Base-by-base conservation (phyloP, 2,888 invertebrate genomes). In the Ashinkailepas kermadecensis region DNA sequence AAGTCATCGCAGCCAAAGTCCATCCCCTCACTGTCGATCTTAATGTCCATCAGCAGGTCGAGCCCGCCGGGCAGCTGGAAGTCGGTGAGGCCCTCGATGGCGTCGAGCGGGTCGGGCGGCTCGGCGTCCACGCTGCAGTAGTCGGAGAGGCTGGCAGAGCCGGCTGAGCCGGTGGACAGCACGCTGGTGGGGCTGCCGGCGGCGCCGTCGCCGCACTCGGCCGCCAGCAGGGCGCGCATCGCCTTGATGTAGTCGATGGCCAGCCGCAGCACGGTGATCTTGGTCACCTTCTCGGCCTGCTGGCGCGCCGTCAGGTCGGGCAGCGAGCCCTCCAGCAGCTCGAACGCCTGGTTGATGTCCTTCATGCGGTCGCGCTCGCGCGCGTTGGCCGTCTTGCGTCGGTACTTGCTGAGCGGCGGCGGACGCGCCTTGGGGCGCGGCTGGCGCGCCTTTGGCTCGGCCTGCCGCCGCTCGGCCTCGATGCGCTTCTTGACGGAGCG, bases 301-400 rank as follows among this genome's bases (percentile, higher is more conserved):
- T 74, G 85, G 39, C 39, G n/a, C 74, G 86, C 84, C 78, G 85
- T 85, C 78, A 83, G 86, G 79, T 86, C 86, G 0, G 96, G 96
- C 18, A 96, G 92, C 57, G 93, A 93, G n/a, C 91, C 90, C 56
- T 95, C 90, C 13, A 96, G 89, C 2, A 92, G 91, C 86, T 95
- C 95, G 88, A 96, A 96, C 0, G 95, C 96, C 83, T 91, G 90
- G 88, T 96, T 96, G 85, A 96, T 95, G 87, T 95, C 95, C 80
- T 93, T 90, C 95, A 96, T 96, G 82, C 96, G 90, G 84, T 92
- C 93, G 62, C 96, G 88, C 86, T 96, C 96, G 59, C 96, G 88
- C 0, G 95, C 95, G 88, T 96, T 96, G 21, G 96, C 96, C 0
- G 95, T 95, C 89, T 94, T 94, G 85, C 96, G 90, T 57, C 95